Evolutionary conservation across 2,888 invertebrate species (phyloP).

Genomic region (Geotrupes spiniger): DNA sequence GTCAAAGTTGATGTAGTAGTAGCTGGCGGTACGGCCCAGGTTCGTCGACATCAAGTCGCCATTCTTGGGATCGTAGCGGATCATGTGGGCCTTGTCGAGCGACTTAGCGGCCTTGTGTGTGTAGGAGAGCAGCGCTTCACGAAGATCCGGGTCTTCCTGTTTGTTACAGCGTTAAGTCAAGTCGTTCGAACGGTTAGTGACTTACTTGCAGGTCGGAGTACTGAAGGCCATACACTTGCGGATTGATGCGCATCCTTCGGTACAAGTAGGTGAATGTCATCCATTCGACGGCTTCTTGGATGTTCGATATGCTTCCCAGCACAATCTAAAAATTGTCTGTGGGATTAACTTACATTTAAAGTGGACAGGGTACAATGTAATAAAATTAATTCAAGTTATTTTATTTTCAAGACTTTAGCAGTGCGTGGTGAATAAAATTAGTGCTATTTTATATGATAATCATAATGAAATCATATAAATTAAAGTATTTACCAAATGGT

Average conservation of each 20-base stretch:
- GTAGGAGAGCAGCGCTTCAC: constrained; percentile 72
- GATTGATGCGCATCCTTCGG: constrained; percentile 91
- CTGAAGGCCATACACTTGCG: constrained; percentile 70
- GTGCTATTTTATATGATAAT: no score
- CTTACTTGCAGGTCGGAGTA: constrained; percentile 60
- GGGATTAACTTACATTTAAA: neutral
- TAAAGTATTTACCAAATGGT: neutral
- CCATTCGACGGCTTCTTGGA: constrained; percentile 97
- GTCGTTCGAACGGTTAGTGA: constrained; percentile 3
- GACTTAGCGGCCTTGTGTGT: constrained; percentile 78
- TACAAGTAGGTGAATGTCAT: constrained; percentile 95
- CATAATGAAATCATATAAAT: no score
- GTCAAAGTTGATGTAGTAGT: constrained; percentile 95
- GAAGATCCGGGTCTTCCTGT: constrained; percentile 74
- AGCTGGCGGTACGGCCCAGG: constrained; percentile 93
- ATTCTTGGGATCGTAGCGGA: constrained; percentile 82
- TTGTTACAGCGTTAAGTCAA: constrained; percentile 18
- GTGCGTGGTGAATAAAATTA: no score
- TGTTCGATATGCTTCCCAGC: constrained; percentile 92
- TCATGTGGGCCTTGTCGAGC: constrained; percentile 91
- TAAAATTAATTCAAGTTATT: no score
- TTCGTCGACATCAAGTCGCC: constrained; percentile 81
- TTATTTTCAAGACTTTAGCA: no score
- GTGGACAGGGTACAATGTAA: no score
- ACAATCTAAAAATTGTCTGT: constrained; percentile 61